Base-by-base conservation (phyloP, 2,797 vertebrate species). In the Trachops cirrhosus region DNA sequence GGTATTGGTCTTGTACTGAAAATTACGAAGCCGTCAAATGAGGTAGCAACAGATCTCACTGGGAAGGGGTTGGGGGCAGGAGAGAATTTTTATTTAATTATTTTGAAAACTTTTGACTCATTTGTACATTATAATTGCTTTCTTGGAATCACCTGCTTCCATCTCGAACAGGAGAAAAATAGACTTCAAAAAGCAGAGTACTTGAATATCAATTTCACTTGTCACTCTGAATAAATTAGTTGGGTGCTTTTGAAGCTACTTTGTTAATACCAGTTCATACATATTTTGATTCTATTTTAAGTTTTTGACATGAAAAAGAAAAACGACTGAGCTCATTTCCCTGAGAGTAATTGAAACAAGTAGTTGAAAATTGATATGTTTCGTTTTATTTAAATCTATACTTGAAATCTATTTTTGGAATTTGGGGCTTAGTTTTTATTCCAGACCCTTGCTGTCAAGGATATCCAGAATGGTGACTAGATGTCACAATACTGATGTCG, bases 221-320 rank as follows among this genome's bases (percentile, higher is more conserved):
- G 75, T 96, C 48, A 93, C 22, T 96, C 79, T 93, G 86, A 96
- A 96, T 97, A 97, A 94, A 96, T 92, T 89, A 95, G 22, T 41
- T 87, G 0, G 77, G 34, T 94, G 78, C 68, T 92, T 97, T 93
- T 96, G 62, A 97, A 97, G 75, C 67, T 41, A 85, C 73, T 93
- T 94, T 90, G 84, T 96, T 97, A 96, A 90, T 88, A 83, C 7
- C 74, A 67, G 70, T 97, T 96, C 19, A n/a, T 57, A 57, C 37
- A 62, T 74, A 96, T 70, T 89, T 97, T 83, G 46, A 95, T 96
- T 97, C 93, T 37, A 67, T 92, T 87, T 97, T 91, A 97, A 94
- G 75, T 21, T 59, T 96, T 54, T 96, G 86, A 57, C 32, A 85
- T 91, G 44, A 41, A 88, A 94, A 74, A 50, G 18, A 90, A 82